Base-by-base conservation (phyloP, 2,113 vertebrate species). In the Paraplagusia blochii region DNA sequence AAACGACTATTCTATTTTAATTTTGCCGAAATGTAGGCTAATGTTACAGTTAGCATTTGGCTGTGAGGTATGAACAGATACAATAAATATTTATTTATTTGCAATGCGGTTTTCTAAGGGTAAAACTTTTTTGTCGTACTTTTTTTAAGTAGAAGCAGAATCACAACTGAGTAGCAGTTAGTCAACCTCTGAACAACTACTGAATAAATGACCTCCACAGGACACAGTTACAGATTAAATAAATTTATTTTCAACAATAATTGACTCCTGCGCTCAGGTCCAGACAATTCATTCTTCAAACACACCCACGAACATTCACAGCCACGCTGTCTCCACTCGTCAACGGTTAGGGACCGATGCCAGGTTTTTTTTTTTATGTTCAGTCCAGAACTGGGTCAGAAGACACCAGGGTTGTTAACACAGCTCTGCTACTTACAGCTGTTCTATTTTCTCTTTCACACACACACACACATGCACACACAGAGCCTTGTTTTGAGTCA, bases 211-310 rank as follows among this genome's bases (percentile, higher is more conserved):
- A 14, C 64, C 63, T 68, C 61, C 64, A 61, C 39, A 73, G 1
- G 17, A 47, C 56, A 53, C 19, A 13, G 82, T 86, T 87, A 76
- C 4, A 71, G 64, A 82, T 86, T 88, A 81, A 29, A 86, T 79
- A 19, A 60, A 46, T 50, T 54, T 14, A 2, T 29, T 29, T 40
- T 71, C 54, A 58, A n/a, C 53, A 89, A 87, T 89, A 62, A 87
- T 84, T 88, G 11, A 89, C 83, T 44, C 10, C 35, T 0, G 6
- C 36, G 40, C 11, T 15, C 9, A 2, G 33, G 8, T 51, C 44
- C 45, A 38, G 36, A 46, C 17, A 3, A 47, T 19, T 59, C 1
- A 11, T 49, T 29, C 2, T 53, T 36, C 12, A 34, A 9, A 36
- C 2, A 40, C 22, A 18, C 53, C 13, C 29, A 34, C 44, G 18